These are phyloP conservation scores for Sebastes miniatus DNA, from an alignment of 2,797 vertebrate genomes.

Conservation along the genomic window DNA sequence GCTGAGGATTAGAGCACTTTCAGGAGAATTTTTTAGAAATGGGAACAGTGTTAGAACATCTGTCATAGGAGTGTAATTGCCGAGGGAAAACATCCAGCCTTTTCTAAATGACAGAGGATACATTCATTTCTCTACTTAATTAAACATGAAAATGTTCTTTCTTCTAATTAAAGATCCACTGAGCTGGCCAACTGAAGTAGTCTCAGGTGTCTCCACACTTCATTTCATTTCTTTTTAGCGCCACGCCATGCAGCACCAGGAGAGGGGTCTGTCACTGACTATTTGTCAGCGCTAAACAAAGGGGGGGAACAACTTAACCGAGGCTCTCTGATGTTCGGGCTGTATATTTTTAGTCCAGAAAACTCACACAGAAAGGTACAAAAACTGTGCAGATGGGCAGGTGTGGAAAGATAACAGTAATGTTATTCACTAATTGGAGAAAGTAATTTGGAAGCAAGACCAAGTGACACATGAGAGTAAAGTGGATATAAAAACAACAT, in stretches of 20 bases:
- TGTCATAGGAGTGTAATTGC: conserved; percentile 32
- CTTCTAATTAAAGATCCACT: conserved; percentile 62
- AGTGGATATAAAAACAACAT: not conserved
- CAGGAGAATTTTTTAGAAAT: conserved; percentile 26
- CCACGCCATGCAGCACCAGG: conserved; percentile 8
- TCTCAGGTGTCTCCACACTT: conserved; percentile 61
- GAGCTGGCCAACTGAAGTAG: conserved; percentile 42
- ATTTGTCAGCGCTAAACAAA: conserved; percentile 46
- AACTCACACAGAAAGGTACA: not conserved
- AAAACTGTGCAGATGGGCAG: not conserved
- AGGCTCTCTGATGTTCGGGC: conserved; percentile 7
- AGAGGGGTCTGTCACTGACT: conserved; percentile 39
- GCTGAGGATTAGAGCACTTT: not conserved
- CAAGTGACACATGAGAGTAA: not conserved
- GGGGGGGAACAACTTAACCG: not conserved
- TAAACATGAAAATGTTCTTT: conserved; percentile 58
- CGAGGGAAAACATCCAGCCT: conserved; percentile 28
- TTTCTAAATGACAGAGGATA: conserved; percentile 45
- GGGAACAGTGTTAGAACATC: conserved; percentile 29
- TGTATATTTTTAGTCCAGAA: conserved; percentile 24
- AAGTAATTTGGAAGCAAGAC: not conserved
- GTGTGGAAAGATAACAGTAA: not conserved
- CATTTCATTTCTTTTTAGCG: conserved; percentile 44
- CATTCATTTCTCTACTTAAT: conserved; percentile 54
- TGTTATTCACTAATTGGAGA: not conserved